Conservation (phyloP, 2,797 vertebrate genomes). For the Chromobotia macracanthus region DNA sequence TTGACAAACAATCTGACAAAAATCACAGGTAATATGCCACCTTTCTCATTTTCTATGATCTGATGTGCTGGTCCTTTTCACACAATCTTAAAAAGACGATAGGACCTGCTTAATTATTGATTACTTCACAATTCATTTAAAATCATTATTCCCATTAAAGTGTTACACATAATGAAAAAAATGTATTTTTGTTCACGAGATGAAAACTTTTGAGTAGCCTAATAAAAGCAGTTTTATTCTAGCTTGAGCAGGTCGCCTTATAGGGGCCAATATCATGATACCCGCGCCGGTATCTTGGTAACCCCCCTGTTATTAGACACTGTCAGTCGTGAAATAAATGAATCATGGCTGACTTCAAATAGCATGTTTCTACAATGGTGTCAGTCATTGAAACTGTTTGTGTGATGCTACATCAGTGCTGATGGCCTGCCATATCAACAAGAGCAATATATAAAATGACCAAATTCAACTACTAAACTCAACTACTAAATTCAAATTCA, state of each 20-base stretch:
- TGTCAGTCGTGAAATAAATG: not conserved
- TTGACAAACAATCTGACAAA: not conserved
- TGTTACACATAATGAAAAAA: not conserved
- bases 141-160: not conserved
- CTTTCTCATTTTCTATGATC: conserved; percentile 35
- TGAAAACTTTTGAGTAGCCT: not conserved
- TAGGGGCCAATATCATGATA: not conserved
- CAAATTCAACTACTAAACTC: not conserved
- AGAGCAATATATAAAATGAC: not conserved
- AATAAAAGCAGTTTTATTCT: not conserved
- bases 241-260: not conserved
- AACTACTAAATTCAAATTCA: not conserved
- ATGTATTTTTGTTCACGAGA: not conserved
- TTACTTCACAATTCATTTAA: not conserved
- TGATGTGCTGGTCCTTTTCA: conserved; percentile 1
- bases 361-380: not conserved
- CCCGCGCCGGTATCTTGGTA: not conserved
- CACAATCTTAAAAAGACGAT: not conserved
- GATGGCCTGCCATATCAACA: not conserved
- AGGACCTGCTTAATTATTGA: not conserved
- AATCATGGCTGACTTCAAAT: not conserved
- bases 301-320: not conserved
- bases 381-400: not conserved
- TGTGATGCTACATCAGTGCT: not conserved
- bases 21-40: not conserved